Conservation (phyloP, 1,140 invertebrate species). For the Aphis craccivora region DNA sequence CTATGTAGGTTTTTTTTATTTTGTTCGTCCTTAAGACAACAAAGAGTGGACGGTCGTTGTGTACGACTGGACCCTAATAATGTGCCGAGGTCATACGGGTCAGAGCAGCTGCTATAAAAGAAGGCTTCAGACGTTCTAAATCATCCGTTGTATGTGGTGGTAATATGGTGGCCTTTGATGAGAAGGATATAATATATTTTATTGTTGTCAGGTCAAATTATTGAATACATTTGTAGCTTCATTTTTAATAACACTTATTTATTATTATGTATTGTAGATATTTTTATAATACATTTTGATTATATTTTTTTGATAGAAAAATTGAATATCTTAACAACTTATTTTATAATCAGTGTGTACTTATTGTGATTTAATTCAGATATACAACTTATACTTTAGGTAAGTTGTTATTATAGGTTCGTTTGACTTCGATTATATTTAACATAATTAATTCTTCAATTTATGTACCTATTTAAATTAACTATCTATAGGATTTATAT, state of each 20-base stretch:
- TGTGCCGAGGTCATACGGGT: slow-evolving; percentile 53
- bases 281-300: background rate
- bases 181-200: slow-evolving; percentile 28
- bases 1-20: slow-evolving; percentile 59
- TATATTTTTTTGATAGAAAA: background rate
- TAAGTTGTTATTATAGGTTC: background rate
- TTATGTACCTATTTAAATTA: background rate
- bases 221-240: background rate
- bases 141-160: slow-evolving; percentile 9
- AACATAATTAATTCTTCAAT: background rate
- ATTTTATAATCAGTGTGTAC: background rate
- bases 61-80: slow-evolving; percentile 53
- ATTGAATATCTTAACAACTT: background rate
- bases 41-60: slow-evolving; percentile 42
- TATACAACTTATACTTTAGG: background rate
- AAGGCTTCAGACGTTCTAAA: slow-evolving; percentile 48
- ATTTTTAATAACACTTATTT: background rate
- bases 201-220: slow-evolving; percentile 1
- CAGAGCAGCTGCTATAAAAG: slow-evolving; percentile 54
- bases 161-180: slow-evolving; percentile 40
- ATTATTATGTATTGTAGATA: background rate
- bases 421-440: background rate
- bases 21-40: slow-evolving; percentile 44
- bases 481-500: too few relatives aligned
- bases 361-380: background rate